These are phyloP conservation scores for Anthopleura xanthogrammica DNA, from an alignment of 92 coral and sea anemone genomes.

Conservation along the genomic window DNA sequence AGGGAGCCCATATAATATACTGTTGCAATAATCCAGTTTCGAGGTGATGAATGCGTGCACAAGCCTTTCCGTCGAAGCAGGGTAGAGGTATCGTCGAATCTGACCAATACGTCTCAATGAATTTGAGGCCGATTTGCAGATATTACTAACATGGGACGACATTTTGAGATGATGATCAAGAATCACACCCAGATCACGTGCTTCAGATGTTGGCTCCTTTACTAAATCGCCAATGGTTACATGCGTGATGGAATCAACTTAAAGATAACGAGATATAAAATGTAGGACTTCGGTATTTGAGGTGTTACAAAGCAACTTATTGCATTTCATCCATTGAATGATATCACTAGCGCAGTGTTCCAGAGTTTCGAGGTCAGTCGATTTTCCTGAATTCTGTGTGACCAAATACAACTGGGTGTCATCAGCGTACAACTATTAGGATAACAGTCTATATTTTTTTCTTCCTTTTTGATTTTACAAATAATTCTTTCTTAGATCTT, in stretches of 20 bases:
- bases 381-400: neutral
- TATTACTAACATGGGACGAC: constrained; percentile 36
- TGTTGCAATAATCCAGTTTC: no score
- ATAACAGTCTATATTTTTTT: no score
- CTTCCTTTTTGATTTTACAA: no score
- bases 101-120: constrained; percentile 24
- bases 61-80: no score
- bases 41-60: no score
- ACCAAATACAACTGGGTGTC: constrained; percentile 33
- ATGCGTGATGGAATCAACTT: neutral
- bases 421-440: no score
- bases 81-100: no score
- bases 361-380: constrained; percentile 1
- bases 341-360: constrained; percentile 7
- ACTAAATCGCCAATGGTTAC: neutral
- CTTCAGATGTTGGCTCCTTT: neutral
- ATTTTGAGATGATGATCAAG: constrained; percentile 20
- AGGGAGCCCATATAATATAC: no score
- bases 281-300: constrained; percentile 29
- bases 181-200: constrained; percentile 19
- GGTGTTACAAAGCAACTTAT: constrained; percentile 15
- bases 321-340: constrained; percentile 1
- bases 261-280: constrained; percentile 7
- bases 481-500: no score
- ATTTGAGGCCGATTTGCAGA: constrained; percentile 35